phyloP scores from a whole-genome alignment of 2,888 invertebrate genomes.

The Phaedon cochleariae region DNA sequence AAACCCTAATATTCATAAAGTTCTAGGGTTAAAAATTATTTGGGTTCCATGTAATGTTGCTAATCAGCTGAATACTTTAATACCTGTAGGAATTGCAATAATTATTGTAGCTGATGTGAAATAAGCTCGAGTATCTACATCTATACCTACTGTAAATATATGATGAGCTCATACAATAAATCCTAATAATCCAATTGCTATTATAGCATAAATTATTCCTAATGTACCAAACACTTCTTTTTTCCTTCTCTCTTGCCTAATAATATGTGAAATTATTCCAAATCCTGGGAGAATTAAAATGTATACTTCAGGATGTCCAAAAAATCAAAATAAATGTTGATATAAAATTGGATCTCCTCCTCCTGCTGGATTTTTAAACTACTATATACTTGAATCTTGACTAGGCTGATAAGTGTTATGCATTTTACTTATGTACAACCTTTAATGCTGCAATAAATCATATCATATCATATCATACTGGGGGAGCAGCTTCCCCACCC shows the following conservation, averaged over 20 bases:
- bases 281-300: slow-evolving; percentile 65
- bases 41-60: slow-evolving; percentile 75
- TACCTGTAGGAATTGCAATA: slow-evolving; percentile 86
- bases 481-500: too few relatives aligned
- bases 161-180: slow-evolving; percentile 88
- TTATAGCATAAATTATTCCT: slow-evolving; percentile 67
- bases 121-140: slow-evolving; percentile 84
- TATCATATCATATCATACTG: too few relatives aligned
- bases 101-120: slow-evolving; percentile 87
- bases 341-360: slow-evolving; percentile 84
- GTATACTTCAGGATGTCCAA: slow-evolving; percentile 88
- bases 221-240: slow-evolving; percentile 25
- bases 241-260: slow-evolving; percentile 73
- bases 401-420: too few relatives aligned
- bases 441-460: too few relatives aligned
- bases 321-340: slow-evolving; percentile 89
- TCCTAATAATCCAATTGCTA: slow-evolving; percentile 82
- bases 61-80: slow-evolving; percentile 84
- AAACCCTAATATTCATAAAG: slow-evolving; percentile 77
- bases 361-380: slow-evolving; percentile 77
- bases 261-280: slow-evolving; percentile 82
- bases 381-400: too few relatives aligned
- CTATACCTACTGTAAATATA: slow-evolving; percentile 86
- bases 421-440: too few relatives aligned
- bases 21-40: slow-evolving; percentile 68